Evolutionary conservation across 2,888 invertebrate genomes (phyloP), one percentile per base, ranked within the genome.

Genomic region (Cantharis flavilabris): DNA sequence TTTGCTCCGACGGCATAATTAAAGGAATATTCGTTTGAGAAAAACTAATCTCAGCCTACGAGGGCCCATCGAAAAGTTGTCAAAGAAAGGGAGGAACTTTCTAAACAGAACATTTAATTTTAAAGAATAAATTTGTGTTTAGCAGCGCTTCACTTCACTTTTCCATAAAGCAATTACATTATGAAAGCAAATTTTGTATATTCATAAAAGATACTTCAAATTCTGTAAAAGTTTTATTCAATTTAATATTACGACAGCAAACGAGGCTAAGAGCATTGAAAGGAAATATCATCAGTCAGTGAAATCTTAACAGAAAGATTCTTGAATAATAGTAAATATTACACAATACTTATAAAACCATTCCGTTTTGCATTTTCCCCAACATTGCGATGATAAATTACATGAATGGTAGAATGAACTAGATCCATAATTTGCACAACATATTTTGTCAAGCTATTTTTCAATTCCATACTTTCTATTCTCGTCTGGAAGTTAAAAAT

Each of bases 311-410:
- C n/a, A 70, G 70, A 49, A 49, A 49, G 49, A 49, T 49, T 49
- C 49, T 49, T 18, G 72, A 73, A 69, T 73, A 73, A 73, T 23
- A 16, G 33, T 28, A 67, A 72, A 73, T 49, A 73, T 73, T 73
- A 69, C 67, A 69, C 49, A 73, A 73, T 64, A 67, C 16, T 73
- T 72, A 65, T 72, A 72, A 63, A 73, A 69, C 49, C 72, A 49
- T 65, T 65, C 64, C 71, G 63, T 69, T 73, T 64, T 65, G 23
- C 13, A 71, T 49, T 49, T 49, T 49, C 49, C n/a, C 49, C 7
- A 49, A 67, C 65, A 67, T 67, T 67, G 26, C 20, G 26, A 67
- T 67, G 65, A 67, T 67, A 26, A 67, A 67, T 49, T 49, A 49
- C 49, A 49, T 49, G 49, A 49, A 49, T 67, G 20, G 65, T 26